Evolutionary conservation across 2,113 vertebrate genomes (phyloP).

Genomic region (Scytalopus superciliaris): DNA sequence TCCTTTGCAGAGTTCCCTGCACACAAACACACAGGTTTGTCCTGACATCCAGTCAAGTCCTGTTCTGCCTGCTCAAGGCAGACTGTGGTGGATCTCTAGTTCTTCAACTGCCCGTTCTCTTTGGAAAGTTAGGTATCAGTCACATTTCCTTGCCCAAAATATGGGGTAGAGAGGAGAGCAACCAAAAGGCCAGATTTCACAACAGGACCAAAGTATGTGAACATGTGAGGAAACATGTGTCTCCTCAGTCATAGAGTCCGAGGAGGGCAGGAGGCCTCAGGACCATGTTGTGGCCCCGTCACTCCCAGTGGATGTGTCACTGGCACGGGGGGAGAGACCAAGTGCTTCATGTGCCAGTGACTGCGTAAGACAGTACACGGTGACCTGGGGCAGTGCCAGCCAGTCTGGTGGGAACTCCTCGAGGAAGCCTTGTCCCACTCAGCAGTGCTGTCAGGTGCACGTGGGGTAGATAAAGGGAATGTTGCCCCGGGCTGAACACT

Average conservation of each 20-base stretch:
- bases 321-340: rapidly evolving
- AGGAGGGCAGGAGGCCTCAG: not conserved
- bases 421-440: not conserved
- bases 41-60: not conserved
- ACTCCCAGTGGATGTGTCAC: not conserved
- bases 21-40: not conserved
- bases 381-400: not conserved
- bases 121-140: not conserved
- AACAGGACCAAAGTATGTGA: not conserved
- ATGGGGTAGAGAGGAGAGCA: not conserved
- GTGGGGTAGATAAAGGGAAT: not conserved
- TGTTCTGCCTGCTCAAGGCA: not conserved
- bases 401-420: not conserved
- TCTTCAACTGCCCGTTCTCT: not conserved
- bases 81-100: not conserved
- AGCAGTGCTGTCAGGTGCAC: not conserved
- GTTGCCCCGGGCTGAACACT: not conserved
- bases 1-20: not conserved
- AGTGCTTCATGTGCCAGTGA: not conserved
- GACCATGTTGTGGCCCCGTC: not conserved
- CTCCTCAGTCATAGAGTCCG: not conserved
- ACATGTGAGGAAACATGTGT: not conserved
- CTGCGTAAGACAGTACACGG: rapidly evolving
- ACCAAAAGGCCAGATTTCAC: not conserved
- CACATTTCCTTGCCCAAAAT: not conserved